Evolutionary conservation across 2,113 vertebrate species (phyloP).

Genomic region (Muscicapa adusta): DNA sequence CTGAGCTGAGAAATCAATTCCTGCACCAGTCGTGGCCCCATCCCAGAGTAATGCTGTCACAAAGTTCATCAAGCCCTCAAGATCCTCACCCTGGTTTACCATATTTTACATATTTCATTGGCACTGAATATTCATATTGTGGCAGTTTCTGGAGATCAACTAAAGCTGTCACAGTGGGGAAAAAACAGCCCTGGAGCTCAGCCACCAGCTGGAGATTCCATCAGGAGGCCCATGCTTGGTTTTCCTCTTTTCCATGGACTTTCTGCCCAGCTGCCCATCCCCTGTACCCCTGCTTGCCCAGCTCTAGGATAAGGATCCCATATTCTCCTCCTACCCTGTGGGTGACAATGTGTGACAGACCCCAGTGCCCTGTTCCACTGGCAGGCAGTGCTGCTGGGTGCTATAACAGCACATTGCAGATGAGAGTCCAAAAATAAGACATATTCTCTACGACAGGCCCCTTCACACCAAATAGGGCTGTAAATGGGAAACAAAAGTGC

Average conservation of each 20-base stretch:
- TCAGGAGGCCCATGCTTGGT: background rate
- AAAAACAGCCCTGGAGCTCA: background rate
- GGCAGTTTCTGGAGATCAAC: background rate
- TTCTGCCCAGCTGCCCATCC: background rate
- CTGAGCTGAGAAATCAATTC: slow-evolving; percentile 51
- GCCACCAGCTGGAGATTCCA: background rate
- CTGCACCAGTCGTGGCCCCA: slow-evolving; percentile 14
- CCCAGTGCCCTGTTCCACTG: background rate
- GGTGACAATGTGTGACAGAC: background rate
- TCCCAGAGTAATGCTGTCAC: slow-evolving; percentile 2
- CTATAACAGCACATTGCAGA: background rate
- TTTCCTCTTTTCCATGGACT: background rate
- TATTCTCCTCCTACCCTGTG: rapidly evolving
- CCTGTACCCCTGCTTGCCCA: background rate
- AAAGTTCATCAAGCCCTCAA: slow-evolving; percentile 20
- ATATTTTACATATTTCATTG: background rate
- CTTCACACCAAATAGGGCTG: rapidly evolving
- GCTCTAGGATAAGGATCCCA: background rate
- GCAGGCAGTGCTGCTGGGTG: background rate
- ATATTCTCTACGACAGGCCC: background rate
- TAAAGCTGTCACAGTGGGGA: background rate
- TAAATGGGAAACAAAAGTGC: background rate
- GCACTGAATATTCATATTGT: slow-evolving; percentile 5
- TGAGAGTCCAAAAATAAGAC: background rate
- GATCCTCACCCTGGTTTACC: background rate